phyloP scores from a whole-genome alignment of 2,113 vertebrate species.

The Sebastes schlegelii region DNA sequence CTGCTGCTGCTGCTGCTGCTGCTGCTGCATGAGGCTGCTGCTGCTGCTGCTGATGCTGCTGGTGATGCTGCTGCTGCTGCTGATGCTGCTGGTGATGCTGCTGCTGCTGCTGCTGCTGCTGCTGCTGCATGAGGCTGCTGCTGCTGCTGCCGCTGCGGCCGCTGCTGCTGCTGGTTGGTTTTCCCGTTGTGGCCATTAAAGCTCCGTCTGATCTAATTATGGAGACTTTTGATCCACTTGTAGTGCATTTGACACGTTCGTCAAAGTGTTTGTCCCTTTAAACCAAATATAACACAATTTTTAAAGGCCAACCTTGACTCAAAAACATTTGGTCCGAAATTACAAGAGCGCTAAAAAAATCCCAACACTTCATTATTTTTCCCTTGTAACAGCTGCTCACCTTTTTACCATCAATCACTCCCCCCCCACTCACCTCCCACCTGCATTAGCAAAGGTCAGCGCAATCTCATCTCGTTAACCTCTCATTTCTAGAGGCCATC shows the following conservation, averaged over 20 bases:
- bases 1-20: too few relatives aligned
- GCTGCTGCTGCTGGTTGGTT: too few relatives aligned
- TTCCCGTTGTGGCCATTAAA: too few relatives aligned
- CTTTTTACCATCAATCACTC: constrained; percentile 76
- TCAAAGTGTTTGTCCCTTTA: constrained; percentile 25
- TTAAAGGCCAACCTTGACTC: constrained; percentile 26
- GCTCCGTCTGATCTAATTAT: background rate
- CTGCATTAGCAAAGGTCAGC: constrained; percentile 78
- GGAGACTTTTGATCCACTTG: background rate
- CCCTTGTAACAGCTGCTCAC: constrained; percentile 73
- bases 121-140: too few relatives aligned
- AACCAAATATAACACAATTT: constrained; percentile 28
- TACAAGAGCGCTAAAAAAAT: constrained; percentile 34
- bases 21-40: too few relatives aligned
- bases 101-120: too few relatives aligned
- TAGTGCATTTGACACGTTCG: constrained; percentile 14
- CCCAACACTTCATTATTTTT: constrained; percentile 62
- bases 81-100: too few relatives aligned
- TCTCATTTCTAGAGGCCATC: constrained; percentile 74
- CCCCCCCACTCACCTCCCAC: constrained; percentile 66
- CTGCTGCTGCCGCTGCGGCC: too few relatives aligned
- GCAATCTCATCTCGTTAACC: constrained; percentile 81
- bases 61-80: too few relatives aligned
- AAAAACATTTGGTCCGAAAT: constrained; percentile 51
- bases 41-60: too few relatives aligned